Conservation (phyloP, 2,113 vertebrate genomes). For the Tachysurus fulvidraco region DNA sequence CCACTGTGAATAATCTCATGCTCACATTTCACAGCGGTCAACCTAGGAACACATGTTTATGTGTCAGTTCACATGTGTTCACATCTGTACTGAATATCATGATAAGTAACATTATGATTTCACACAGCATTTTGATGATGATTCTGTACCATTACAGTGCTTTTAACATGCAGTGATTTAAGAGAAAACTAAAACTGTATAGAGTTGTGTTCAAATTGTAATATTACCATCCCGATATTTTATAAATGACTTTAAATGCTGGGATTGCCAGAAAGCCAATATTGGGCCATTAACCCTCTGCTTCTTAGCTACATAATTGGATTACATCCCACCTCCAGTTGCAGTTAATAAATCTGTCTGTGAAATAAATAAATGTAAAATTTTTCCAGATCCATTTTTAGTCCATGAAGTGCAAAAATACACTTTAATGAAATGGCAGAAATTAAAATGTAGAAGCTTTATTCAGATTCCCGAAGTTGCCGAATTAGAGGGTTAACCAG, state of each 20-base stretch:
- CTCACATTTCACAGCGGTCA: conserved; percentile 35
- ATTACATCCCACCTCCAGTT: background rate
- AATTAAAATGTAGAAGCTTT: background rate
- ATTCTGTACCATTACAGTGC: background rate
- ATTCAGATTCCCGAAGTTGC: background rate
- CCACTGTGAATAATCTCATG: conserved; percentile 42
- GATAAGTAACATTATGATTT: background rate
- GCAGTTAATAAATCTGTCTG: background rate
- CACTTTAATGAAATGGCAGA: background rate
- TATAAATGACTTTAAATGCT: background rate
- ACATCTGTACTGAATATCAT: background rate
- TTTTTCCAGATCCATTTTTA: background rate
- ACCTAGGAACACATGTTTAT: background rate
- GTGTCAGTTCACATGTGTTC: background rate
- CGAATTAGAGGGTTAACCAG: background rate
- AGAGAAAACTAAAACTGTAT: background rate
- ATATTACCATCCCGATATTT: background rate
- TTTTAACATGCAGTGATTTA: background rate
- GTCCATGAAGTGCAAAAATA: background rate
- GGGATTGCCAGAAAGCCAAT: background rate
- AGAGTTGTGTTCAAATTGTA: background rate
- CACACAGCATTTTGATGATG: background rate
- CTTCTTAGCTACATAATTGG: background rate
- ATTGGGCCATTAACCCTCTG: background rate
- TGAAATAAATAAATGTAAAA: background rate